Base-by-base conservation (phyloP, 1,140 invertebrate species). In the Chironomus striatipennis region DNA sequence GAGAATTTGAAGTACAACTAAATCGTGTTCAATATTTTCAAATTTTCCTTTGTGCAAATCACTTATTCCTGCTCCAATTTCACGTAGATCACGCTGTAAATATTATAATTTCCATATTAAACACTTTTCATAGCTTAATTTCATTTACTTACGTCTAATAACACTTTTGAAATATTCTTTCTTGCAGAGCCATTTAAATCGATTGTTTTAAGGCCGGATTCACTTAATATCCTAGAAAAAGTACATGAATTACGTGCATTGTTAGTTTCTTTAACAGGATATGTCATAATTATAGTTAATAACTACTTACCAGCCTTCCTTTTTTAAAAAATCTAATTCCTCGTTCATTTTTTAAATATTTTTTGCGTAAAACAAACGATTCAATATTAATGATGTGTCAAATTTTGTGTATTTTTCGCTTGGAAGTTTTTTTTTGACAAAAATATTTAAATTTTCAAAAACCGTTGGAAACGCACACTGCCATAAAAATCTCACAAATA, bases 1-100 rank as follows among this genome's bases (percentile, higher is more conserved):
- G 81, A 93, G 90, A 78, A 97, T 89, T 87, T 97, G 95, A 20
- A 96, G 83, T 10, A 96, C 89, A 75, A 94, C 86, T 74, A 90
- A 87, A 9, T 90, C 89, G 75, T 88, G 83, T 75, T 83, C 83
- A 85, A 84, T 73, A 84, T 81, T 74, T 89, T 88, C 65, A 87
- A 86, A 75, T 88, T 88, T 74, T 89, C 88, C 74, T 85, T 84
- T 21, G 85, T 83, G 77, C 88, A 86, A 24, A 85, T 81, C 47
- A 85, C 83, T 73, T 81, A 70, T 9, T 10, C 86, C 86, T 72
- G 86, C 90, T 4, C 89, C 88, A 76, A 92, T 88, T 79, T 95
- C 92, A 79, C 89, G 88, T 18, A 95, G 85, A 84, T 96, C 94
- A 78, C 87, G 83, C 92, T 94, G 79, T 47, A 90, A 86, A 77